Evolutionary conservation across 2,888 invertebrate genomes (phyloP).

Genomic region (Eueremaeus valkanovi): DNA sequence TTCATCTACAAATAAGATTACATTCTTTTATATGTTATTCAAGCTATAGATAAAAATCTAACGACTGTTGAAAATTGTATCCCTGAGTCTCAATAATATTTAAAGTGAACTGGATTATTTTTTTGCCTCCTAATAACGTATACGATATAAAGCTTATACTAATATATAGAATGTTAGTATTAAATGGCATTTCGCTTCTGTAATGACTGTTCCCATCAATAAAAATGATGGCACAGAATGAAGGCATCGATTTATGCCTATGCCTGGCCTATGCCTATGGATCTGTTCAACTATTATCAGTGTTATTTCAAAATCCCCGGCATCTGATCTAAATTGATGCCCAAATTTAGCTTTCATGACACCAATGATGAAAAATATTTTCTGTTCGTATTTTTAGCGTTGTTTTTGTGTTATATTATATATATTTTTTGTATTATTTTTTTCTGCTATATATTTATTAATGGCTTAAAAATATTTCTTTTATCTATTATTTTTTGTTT

Average conservation of each 20-base stretch:
- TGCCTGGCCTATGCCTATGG: background rate
- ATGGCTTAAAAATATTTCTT: too few species aligned
- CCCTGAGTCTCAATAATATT: too few species aligned
- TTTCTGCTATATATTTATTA: too few species aligned
- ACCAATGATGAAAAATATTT: background rate
- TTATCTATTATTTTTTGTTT: too few species aligned
- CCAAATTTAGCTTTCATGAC: background rate
- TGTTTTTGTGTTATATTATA: too few species aligned
- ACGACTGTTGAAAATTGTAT: too few species aligned
- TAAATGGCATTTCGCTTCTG: background rate
- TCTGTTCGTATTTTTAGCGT: too few species aligned
- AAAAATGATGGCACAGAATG: background rate
- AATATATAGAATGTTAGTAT: background rate
- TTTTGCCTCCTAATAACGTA: background rate
- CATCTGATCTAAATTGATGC: background rate
- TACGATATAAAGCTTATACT: background rate
- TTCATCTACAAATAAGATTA: too few species aligned
- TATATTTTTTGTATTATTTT: too few species aligned
- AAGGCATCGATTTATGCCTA: background rate
- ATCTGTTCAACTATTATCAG: background rate
- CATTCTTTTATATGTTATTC: too few species aligned
- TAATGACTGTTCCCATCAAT: background rate
- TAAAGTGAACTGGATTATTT: too few species aligned
- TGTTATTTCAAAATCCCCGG: background rate
- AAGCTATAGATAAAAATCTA: too few species aligned